phyloP scores from a whole-genome alignment of 2,888 invertebrate genomes.

The Andricus curvator region DNA sequence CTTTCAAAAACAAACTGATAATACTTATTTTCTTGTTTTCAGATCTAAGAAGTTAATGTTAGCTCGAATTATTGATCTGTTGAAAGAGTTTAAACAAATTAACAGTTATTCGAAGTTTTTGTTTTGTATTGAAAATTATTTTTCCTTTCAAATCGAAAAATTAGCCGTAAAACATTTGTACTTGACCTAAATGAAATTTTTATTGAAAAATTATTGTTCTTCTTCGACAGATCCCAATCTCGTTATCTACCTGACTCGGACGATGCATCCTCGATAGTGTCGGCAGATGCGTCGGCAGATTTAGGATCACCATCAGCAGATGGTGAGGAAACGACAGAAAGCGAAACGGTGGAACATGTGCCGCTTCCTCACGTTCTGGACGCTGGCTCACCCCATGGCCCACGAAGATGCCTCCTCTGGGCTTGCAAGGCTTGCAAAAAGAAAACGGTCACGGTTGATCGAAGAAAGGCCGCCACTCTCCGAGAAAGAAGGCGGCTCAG shows the following conservation, averaged over 20 bases:
- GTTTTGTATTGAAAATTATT: too few relatives aligned
- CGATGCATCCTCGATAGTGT: conserved; percentile 73
- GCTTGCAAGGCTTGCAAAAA: conserved; percentile 98
- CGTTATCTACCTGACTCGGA: conserved; percentile 73
- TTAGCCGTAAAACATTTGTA: too few relatives aligned
- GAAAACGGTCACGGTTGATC: conserved; percentile 96
- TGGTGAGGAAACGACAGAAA: conserved; percentile 58
- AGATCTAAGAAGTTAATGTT: too few relatives aligned
- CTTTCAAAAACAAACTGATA: too few relatives aligned
- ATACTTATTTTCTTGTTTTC: too few relatives aligned
- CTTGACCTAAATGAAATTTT: too few relatives aligned
- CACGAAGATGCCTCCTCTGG: conserved; percentile 94
- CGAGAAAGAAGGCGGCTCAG: conserved; percentile 94
- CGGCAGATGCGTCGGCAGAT: conserved; percentile 73
- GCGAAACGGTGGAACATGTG: conserved; percentile 66
- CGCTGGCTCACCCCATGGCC: conserved; percentile 75
- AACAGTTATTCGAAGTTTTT: too few relatives aligned
- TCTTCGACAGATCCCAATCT: conserved; percentile 65
- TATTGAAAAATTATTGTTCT: neutral
- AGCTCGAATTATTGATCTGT: too few relatives aligned
- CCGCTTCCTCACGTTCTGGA: conserved; percentile 74
- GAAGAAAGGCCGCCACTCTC: conserved; percentile 98
- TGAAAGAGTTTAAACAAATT: too few relatives aligned
- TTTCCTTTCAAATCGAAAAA: too few relatives aligned
- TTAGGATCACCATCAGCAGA: conserved; percentile 70